A percentile compares a stretch with the other conserved stretches of the same genome.
These are phyloP conservation scores for Eubasilissa splendida DNA, from an alignment of 2,888 invertebrate genomes.

Conservation along the genomic window DNA sequence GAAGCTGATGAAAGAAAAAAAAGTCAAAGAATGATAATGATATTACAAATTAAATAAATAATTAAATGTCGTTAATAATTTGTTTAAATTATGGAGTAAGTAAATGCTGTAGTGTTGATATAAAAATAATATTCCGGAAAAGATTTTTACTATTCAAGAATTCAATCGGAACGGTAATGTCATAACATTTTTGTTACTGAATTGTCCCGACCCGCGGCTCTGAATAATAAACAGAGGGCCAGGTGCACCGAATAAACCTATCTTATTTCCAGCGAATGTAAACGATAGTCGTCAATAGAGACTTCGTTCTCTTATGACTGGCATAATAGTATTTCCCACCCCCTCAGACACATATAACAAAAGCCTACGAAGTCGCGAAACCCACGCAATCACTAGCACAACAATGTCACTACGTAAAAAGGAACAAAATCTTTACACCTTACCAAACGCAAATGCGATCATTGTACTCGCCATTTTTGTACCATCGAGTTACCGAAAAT, in stretches of 20 bases:
- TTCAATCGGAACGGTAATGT: not conserved
- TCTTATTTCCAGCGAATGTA: conserved; percentile 56
- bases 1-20: too few species aligned
- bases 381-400: not conserved
- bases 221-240: conserved; percentile 41
- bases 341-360: conserved; percentile 2
- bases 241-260: conserved; percentile 56
- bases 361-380: conserved; percentile 6
- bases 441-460: too few species aligned
- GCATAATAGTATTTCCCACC: conserved; percentile 30
- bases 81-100: too few species aligned
- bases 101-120: too few species aligned
- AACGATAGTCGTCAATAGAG: conserved; percentile 56
- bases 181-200: conserved; percentile 5
- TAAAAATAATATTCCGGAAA: too few species aligned
- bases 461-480: too few species aligned
- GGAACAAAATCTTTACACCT: too few species aligned
- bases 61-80: too few species aligned
- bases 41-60: too few species aligned
- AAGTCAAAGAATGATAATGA: too few species aligned
- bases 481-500: too few species aligned
- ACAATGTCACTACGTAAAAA: not conserved
- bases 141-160: not conserved
- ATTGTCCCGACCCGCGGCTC: conserved; percentile 9
- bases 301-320: conserved; percentile 42